Percentiles rank a stretch among this genome's conserved stretches.
phyloP scores from a whole-genome alignment of 1,140 invertebrate genomes.

The Lycorma delicatula region DNA sequence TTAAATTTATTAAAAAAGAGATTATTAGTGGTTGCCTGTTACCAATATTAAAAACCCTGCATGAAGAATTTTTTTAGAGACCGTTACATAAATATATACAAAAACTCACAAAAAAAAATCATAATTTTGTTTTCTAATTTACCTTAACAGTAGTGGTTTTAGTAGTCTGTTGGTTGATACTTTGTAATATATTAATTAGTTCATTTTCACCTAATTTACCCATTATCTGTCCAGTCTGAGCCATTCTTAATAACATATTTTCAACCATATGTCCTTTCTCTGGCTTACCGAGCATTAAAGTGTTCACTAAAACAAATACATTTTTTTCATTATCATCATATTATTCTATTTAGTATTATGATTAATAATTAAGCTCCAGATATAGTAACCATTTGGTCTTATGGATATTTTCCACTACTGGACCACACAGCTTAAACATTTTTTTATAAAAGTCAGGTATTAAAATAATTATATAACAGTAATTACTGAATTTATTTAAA shows the following conservation, averaged over 20 bases:
- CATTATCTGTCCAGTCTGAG: constrained; percentile 70
- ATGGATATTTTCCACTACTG: too few relatives aligned
- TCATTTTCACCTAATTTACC: constrained; percentile 77
- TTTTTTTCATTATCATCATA: too few relatives aligned
- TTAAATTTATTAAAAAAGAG: background rate
- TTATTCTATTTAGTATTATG: too few relatives aligned
- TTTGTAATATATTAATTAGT: constrained; percentile 75
- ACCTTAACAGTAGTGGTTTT: constrained; percentile 69
- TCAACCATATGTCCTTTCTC: constrained; percentile 92
- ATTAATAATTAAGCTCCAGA: too few relatives aligned
- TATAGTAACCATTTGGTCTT: too few relatives aligned
- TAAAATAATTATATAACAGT: too few relatives aligned
- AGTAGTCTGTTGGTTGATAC: constrained; percentile 71
- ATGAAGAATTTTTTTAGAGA: background rate
- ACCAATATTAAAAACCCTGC: background rate
- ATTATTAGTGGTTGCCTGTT: background rate
- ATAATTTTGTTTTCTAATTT: constrained; percentile 6
- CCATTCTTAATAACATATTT: constrained; percentile 88
- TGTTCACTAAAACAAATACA: constrained; percentile 70
- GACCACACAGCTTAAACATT: too few relatives aligned
- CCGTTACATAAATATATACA: background rate
- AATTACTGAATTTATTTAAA: too few relatives aligned
- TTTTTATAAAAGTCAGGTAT: too few relatives aligned
- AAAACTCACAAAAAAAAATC: constrained; percentile 2
- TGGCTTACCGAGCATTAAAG: constrained; percentile 84